Evolutionary conservation across 2,888 invertebrate genomes (phyloP).

Genomic region (Tetrapedia diversipes): DNA sequence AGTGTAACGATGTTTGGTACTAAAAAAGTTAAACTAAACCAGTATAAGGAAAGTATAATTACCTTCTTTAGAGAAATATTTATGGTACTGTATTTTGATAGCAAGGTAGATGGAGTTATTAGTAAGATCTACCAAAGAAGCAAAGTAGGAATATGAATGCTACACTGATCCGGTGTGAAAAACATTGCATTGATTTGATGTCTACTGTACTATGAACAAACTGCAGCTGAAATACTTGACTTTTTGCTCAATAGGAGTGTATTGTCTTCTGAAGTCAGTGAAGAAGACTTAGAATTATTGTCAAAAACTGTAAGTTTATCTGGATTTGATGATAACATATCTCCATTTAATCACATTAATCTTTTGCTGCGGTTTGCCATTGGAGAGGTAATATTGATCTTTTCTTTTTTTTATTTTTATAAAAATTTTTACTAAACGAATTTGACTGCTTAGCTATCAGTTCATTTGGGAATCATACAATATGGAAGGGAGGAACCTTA

Average conservation of each 20-base stretch:
- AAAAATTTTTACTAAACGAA: conserved; percentile 3
- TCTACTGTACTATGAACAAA: no score
- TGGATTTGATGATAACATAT: conserved; percentile 92
- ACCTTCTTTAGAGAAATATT: no score
- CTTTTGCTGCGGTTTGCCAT: conserved; percentile 88
- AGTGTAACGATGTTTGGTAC: no score
- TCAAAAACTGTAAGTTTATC: conserved; percentile 90
- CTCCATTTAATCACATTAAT: conserved; percentile 89
- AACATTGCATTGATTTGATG: no score
- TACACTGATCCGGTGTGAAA: no score
- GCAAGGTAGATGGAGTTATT: no score
- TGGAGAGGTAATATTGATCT: conserved; percentile 84
- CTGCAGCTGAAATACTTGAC: no score
- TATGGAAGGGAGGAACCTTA: conserved; percentile 89
- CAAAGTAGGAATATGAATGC: no score
- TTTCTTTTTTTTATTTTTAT: conserved; percentile 16
- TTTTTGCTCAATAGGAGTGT: conserved; percentile 80
- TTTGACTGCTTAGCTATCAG: conserved; percentile 70
- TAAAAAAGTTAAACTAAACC: no score
- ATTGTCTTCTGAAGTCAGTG: conserved; percentile 87
- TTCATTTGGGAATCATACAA: conserved; percentile 72
- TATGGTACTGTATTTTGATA: no score
- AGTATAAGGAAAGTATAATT: no score
- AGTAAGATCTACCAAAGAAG: no score
- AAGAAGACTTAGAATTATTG: conserved; percentile 90